phyloP scores from a whole-genome alignment of 2,888 invertebrate genomes.

The Hemithea aestivaria region DNA sequence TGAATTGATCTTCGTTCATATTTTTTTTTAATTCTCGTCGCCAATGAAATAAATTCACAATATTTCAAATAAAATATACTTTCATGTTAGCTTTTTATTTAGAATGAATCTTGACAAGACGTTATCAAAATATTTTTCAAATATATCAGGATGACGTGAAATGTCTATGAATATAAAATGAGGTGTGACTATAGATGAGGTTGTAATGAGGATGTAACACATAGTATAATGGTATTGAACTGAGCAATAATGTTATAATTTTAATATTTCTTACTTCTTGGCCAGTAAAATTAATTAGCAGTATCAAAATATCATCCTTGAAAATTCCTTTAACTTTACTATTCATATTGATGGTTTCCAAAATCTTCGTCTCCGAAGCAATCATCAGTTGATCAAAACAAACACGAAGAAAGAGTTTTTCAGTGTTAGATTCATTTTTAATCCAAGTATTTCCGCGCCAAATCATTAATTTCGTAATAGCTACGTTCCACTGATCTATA shows the following conservation, averaged over 20 bases:
- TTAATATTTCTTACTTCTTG: constrained; percentile 41
- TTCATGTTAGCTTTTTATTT: no score
- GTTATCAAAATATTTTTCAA: no score
- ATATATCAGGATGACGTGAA: no score
- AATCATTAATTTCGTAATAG: constrained; percentile 55
- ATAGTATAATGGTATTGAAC: background rate
- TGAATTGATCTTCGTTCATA: no score
- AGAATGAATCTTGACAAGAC: no score
- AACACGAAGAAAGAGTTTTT: constrained; percentile 37
- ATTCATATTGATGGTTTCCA: constrained; percentile 55
- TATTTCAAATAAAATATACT: no score
- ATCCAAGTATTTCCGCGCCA: constrained; percentile 52
- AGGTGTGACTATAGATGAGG: no score
- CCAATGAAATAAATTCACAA: no score
- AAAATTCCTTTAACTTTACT: constrained; percentile 58
- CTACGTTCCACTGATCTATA: constrained; percentile 34
- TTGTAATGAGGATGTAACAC: no score
- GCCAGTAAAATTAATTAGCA: constrained; percentile 37
- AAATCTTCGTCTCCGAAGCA: constrained; percentile 41
- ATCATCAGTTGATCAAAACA: constrained; percentile 56
- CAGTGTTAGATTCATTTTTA: constrained; percentile 37
- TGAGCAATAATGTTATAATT: background rate
- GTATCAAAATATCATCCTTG: constrained; percentile 55
- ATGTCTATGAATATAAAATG: no score
- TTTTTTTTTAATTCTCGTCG: no score